A percentile compares a stretch with the other conserved stretches of the same genome.
Conservation (phyloP, 1,140 invertebrate species). For the Rhyacophila brunnea region DNA sequence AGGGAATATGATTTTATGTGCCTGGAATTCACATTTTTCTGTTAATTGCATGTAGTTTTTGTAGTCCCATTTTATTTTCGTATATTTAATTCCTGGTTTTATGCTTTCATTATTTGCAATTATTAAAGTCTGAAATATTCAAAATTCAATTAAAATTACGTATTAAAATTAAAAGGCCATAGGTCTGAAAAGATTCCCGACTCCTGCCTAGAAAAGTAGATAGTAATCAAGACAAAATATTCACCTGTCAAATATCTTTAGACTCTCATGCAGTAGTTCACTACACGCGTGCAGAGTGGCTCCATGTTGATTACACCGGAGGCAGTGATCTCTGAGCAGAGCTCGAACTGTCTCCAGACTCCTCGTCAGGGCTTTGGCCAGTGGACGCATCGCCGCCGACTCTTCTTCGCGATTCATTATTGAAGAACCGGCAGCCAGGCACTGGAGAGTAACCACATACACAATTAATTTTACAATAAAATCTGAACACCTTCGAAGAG, state of each 20-base stretch:
- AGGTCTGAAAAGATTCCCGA: too few species aligned
- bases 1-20: too few species aligned
- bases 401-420: slow-evolving; percentile 96
- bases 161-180: too few species aligned
- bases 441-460: slow-evolving; percentile 55
- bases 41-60: too few species aligned
- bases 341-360: slow-evolving; percentile 90
- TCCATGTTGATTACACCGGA: slow-evolving; percentile 60
- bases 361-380: slow-evolving; percentile 92
- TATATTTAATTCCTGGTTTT: too few species aligned
- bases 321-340: slow-evolving; percentile 81
- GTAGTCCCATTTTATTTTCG: too few species aligned
- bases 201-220: too few species aligned
- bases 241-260: slow-evolving; percentile 88
- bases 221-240: too few species aligned
- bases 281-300: slow-evolving; percentile 46
- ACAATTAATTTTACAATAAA: slow-evolving; percentile 14
- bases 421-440: slow-evolving; percentile 87
- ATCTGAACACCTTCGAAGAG: not conserved
- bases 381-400: slow-evolving; percentile 92
- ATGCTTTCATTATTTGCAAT: too few species aligned
- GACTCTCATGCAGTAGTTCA: slow-evolving; percentile 82
- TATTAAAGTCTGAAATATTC: too few species aligned
- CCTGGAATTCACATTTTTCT: too few species aligned
- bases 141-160: too few species aligned